These are phyloP conservation scores for Hydrolagus affinis DNA, from an alignment of 2,113 vertebrate genomes.

Conservation along the genomic window DNA sequence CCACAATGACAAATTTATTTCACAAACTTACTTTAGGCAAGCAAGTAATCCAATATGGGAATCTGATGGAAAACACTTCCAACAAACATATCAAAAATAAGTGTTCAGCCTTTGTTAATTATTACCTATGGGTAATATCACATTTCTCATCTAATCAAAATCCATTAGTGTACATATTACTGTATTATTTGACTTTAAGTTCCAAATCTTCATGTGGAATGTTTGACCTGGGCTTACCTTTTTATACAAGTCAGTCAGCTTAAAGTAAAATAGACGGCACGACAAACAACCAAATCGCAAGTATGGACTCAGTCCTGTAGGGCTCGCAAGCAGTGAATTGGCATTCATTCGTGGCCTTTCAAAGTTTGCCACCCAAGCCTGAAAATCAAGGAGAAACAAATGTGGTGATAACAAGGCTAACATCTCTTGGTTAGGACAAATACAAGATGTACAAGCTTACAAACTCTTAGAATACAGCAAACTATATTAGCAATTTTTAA, in stretches of 20 bases:
- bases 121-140: too few relatives aligned
- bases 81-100: too few relatives aligned
- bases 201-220: too few relatives aligned
- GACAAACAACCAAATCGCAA: conserved; percentile 91
- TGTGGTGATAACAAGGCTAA: not conserved
- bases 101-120: too few relatives aligned
- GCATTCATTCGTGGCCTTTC: conserved; percentile 89
- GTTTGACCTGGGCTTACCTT: conserved; percentile 59
- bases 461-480: not conserved
- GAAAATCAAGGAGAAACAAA: conserved; percentile 38
- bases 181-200: too few relatives aligned
- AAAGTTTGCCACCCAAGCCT: conserved; percentile 95
- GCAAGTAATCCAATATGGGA: too few relatives aligned
- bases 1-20: too few relatives aligned
- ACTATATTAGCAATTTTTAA: not conserved
- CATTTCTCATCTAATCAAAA: not conserved
- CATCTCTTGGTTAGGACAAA: not conserved
- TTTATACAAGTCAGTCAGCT: conserved; percentile 86
- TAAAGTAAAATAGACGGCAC: conserved; percentile 88
- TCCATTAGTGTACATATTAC: not conserved
- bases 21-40: too few relatives aligned
- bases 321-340: conserved; percentile 84
- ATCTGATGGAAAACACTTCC: too few relatives aligned
- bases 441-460: not conserved
- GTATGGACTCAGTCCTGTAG: conserved; percentile 87